Evolutionary conservation across 2,113 vertebrate species (phyloP), one percentile per base, ranked within the genome.

Genomic region (Heloderma charlesbogerti): DNA sequence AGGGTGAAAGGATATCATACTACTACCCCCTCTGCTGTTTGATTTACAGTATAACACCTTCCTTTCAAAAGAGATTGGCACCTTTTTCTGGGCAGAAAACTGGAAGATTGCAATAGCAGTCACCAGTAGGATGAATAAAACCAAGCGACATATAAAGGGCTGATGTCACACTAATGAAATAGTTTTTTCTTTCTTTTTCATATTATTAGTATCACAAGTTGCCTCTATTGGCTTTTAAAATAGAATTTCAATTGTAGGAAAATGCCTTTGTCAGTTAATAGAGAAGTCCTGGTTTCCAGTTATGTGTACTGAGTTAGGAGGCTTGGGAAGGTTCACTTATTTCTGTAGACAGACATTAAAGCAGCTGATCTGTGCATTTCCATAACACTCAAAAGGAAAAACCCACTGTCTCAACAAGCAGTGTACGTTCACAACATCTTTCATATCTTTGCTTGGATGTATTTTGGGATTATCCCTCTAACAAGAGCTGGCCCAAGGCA

Each of bases 21-120:
- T 29, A 84, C 37, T 45, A 48, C 75, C 3, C 83, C 74, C 87
- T 85, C 87, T 92, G 63, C 74, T 92, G 82, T 40, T 43, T 48
- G 37, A 20, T 45, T 48, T 89, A 31, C 27, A 43, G 40, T 63
- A 85, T 45, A 85, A 85, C 75, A 86, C 10, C 34, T 63, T 63
- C 34, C 3, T 45, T 71, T 54, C 40, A 12, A 80, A 45, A 54
- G 37, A 43, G 34, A 43, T 57, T n/a, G 80, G 51, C 16, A 22
- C 29, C 6, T 90, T 13, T 72, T 57, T 91, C 40, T 12, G 13
- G 48, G 3, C 16, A 87, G 43, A 86, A 45, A 63, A 40, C 51
- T 83, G 6, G 67, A 48, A 43, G n/a, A 13, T 72, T 57, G 6
- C 54, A 77, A 45, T 10, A 57, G 13, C 3, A 72, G n/a, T 48